Percentiles rank a stretch among this genome's conserved stretches.
Conservation (phyloP, 2,113 vertebrate genomes). For the Paracyprichromis sp. region DNA sequence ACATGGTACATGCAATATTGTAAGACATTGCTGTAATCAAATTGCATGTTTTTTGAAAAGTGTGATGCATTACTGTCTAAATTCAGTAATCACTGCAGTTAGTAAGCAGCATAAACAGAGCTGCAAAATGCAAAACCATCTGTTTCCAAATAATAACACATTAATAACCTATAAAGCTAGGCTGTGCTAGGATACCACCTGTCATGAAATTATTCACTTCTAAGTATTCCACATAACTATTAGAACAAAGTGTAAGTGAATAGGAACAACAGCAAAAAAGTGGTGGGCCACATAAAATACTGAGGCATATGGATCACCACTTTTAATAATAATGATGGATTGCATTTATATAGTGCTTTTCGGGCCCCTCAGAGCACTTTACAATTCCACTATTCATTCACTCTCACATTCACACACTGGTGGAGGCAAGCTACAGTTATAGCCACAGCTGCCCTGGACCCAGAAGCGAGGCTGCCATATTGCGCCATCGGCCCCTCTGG, state of each 20-base stretch:
- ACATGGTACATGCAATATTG: neutral
- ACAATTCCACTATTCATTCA: neutral
- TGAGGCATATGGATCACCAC: neutral
- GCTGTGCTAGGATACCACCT: neutral
- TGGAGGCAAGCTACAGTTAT: neutral
- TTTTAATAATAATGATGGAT: rapidly evolving
- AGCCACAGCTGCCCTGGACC: rapidly evolving
- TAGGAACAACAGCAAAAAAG: neutral
- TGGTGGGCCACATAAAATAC: neutral
- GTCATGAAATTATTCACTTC: neutral
- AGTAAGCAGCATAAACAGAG: neutral
- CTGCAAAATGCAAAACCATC: neutral
- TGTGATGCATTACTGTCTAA: neutral
- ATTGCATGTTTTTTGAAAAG: neutral
- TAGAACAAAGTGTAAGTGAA: neutral
- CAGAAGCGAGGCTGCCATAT: neutral
- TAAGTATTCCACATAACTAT: neutral
- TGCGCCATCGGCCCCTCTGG: neutral
- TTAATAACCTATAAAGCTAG: neutral
- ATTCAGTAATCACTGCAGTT: neutral
- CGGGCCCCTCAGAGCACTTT: neutral
- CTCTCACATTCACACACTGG: rapidly evolving
- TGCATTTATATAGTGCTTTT: neutral
- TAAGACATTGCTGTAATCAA: neutral
- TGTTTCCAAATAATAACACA: neutral